Conservation (phyloP, 2,113 vertebrate species). For the Dicrurus megarhynchus region DNA sequence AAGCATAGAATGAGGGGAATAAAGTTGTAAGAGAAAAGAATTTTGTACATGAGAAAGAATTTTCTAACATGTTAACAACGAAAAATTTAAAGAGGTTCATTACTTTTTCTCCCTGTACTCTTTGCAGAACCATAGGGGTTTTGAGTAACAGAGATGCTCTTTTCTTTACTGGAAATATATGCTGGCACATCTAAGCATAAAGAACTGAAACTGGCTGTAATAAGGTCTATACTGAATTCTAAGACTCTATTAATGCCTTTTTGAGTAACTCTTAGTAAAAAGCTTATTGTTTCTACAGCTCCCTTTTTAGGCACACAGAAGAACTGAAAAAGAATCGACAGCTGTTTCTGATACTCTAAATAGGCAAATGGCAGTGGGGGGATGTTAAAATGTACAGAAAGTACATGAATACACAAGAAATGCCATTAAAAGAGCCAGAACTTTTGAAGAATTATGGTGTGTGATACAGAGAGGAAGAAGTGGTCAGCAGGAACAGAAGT, state of each 20-base stretch:
- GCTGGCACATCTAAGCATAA: neutral
- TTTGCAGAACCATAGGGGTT: neutral
- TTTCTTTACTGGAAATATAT: neutral
- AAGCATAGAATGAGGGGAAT: neutral
- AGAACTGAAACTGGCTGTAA: neutral
- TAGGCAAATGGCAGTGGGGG: accelerated
- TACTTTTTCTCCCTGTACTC: neutral
- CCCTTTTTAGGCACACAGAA: neutral
- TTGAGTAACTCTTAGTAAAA: neutral
- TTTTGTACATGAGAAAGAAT: neutral
- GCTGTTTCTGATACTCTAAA: neutral
- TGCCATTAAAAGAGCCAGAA: neutral
- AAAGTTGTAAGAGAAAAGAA: neutral
- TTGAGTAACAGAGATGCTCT: neutral
- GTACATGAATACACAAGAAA: neutral
- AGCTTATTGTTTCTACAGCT: neutral
- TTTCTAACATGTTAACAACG: neutral
- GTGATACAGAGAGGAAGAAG: neutral
- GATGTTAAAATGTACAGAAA: neutral
- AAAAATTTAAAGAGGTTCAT: neutral
- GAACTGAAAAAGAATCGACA: neutral
- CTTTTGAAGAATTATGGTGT: neutral
- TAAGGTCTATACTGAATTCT: neutral
- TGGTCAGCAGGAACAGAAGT: neutral
- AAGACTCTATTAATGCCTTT: neutral